These are phyloP conservation scores for Ooceraea biroi DNA, from an alignment of 1,140 invertebrate genomes.

Conservation along the genomic window DNA sequence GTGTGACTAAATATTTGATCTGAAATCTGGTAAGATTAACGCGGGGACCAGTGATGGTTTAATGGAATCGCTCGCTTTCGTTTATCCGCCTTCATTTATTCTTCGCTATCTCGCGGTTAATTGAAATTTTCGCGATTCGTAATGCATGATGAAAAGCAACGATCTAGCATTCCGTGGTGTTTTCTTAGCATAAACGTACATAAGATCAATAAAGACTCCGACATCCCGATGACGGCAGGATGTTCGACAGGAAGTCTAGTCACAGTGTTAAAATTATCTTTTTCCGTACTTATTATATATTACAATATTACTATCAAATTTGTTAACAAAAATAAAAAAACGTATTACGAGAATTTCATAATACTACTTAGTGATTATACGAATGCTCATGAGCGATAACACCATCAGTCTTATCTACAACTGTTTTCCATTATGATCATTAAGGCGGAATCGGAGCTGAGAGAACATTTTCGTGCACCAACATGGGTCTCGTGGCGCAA, in stretches of 20 bases:
- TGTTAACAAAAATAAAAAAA: not conserved
- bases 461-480: slow-evolving; percentile 33
- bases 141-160: not conserved
- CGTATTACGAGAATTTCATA: not conserved
- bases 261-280: too few relatives aligned
- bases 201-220: not conserved
- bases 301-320: not conserved
- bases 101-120: not conserved
- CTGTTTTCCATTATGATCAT: slow-evolving; percentile 33
- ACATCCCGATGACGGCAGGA: not conserved
- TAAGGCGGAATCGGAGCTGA: slow-evolving; percentile 22
- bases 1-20: not conserved
- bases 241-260: not conserved
- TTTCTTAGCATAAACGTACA: not conserved
- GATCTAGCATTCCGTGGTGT: not conserved
- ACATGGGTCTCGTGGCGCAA: not conserved
- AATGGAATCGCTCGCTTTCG: not conserved
- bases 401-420: slow-evolving; percentile 7
- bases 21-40: not conserved
- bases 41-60: not conserved
- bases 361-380: not conserved
- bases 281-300: too few relatives aligned
- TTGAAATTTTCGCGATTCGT: not conserved
- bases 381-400: slow-evolving; percentile 9
- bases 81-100: not conserved